Conservation (phyloP, 2,888 invertebrate genomes). For the Pseudococcus jackbeardsleyi region DNA sequence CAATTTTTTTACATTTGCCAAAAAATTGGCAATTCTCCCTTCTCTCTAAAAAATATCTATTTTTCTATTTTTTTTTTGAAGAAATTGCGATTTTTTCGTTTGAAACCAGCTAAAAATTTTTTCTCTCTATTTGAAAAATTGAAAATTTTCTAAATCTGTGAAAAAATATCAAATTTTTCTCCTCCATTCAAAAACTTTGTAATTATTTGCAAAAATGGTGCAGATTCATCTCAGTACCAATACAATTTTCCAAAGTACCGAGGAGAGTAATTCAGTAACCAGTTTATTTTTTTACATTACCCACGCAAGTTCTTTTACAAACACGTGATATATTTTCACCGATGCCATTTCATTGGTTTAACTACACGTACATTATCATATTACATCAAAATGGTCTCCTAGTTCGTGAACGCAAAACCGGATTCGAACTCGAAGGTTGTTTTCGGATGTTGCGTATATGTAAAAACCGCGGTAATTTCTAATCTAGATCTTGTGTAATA, state of each 20-base stretch:
- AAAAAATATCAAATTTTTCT: too few species aligned
- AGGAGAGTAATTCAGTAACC: slow-evolving; percentile 21
- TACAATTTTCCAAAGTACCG: not conserved
- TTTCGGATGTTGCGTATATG: slow-evolving; percentile 42
- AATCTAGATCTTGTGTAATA: slow-evolving; percentile 44
- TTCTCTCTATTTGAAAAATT: too few species aligned
- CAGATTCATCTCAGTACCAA: not conserved
- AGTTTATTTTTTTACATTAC: not conserved
- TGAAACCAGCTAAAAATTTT: too few species aligned
- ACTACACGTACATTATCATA: slow-evolving; percentile 1
- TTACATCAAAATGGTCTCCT: slow-evolving; percentile 25
- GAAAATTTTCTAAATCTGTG: too few species aligned
- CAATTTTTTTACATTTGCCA: too few species aligned
- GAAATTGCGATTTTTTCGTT: too few species aligned
- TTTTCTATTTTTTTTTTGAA: too few species aligned
- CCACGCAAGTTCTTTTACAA: not conserved
- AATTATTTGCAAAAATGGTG: too few species aligned
- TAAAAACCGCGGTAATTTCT: slow-evolving; percentile 45
- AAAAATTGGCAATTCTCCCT: too few species aligned
- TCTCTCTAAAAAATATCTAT: too few species aligned
- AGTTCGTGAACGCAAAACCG: slow-evolving; percentile 46
- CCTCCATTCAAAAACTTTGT: too few species aligned
- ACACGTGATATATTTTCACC: slow-evolving; percentile 49
- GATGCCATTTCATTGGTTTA: slow-evolving; percentile 36
- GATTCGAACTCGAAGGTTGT: slow-evolving; percentile 51